Conservation (phyloP, 2,888 invertebrate species). For the Tenthredo mesomela region DNA sequence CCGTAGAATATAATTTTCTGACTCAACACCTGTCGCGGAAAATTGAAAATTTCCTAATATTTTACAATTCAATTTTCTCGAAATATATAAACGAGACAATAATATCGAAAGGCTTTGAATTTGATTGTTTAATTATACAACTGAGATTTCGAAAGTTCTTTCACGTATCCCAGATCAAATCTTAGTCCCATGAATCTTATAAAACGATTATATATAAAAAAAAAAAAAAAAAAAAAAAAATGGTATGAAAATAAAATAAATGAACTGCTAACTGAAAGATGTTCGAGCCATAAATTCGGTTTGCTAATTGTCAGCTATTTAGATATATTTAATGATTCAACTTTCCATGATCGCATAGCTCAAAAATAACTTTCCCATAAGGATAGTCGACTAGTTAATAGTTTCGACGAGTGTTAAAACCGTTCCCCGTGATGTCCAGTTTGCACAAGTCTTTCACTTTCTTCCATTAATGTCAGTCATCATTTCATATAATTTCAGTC, state of each 20-base stretch:
- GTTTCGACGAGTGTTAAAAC: not conserved
- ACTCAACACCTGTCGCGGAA: slow-evolving; percentile 13
- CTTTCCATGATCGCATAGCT: slow-evolving; percentile 32
- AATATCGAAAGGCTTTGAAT: not conserved
- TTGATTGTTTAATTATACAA: not conserved
- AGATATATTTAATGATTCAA: slow-evolving; percentile 21
- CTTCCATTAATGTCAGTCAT: slow-evolving; percentile 6
- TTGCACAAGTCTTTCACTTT: slow-evolving; percentile 22
- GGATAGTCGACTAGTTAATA: not conserved
- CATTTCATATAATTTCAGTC: not conserved
- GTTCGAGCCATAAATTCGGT: not conserved
- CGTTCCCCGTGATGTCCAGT: not conserved
- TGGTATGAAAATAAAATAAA: not conserved
- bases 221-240: not conserved
- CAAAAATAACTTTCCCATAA: slow-evolving; percentile 6
- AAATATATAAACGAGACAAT: slow-evolving; percentile 4
- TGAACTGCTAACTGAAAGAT: not conserved
- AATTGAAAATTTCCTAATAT: slow-evolving; percentile 5
- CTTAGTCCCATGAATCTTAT: not conserved
- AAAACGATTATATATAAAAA: not conserved
- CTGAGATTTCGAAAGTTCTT: not conserved
- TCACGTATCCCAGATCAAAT: not conserved
- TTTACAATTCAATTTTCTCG: not conserved
- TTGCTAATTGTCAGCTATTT: not conserved
- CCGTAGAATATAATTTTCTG: slow-evolving; percentile 2